These are phyloP conservation scores for Grapholita molesta DNA, from an alignment of 1,140 invertebrate genomes.

Conservation along the genomic window DNA sequence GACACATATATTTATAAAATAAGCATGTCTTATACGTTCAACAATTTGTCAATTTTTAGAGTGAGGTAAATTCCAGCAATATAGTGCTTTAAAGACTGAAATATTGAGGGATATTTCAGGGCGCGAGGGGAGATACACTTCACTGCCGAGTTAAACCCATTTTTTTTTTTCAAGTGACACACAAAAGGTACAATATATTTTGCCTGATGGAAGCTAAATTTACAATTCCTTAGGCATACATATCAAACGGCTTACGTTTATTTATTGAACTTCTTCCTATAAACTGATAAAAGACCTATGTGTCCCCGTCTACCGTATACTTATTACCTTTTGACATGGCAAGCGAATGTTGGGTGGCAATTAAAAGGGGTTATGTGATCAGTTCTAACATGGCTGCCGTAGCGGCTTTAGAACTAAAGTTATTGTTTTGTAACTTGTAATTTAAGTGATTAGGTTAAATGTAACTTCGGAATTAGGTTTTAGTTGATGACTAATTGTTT, in stretches of 20 bases:
- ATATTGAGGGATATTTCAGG: too few relatives aligned
- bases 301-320: neutral
- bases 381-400: neutral
- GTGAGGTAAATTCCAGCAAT: too few relatives aligned
- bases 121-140: too few relatives aligned
- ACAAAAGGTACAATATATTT: too few relatives aligned
- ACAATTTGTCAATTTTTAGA: too few relatives aligned
- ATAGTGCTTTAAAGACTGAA: too few relatives aligned
- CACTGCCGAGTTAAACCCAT: too few relatives aligned
- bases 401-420: neutral
- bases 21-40: too few relatives aligned
- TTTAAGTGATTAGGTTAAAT: too few relatives aligned
- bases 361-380: neutral
- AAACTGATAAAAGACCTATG: neutral
- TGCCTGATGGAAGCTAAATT: neutral
- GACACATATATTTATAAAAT: too few relatives aligned
- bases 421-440: neutral
- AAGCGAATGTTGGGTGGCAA: neutral
- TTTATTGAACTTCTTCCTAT: neutral
- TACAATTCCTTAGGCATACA: neutral
- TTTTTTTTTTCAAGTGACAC: too few relatives aligned
- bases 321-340: neutral
- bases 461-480: too few relatives aligned
- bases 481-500: neutral
- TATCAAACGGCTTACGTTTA: neutral